These are phyloP conservation scores for Wasmannia auropunctata DNA, from an alignment of 1,140 invertebrate genomes.

Conservation along the genomic window DNA sequence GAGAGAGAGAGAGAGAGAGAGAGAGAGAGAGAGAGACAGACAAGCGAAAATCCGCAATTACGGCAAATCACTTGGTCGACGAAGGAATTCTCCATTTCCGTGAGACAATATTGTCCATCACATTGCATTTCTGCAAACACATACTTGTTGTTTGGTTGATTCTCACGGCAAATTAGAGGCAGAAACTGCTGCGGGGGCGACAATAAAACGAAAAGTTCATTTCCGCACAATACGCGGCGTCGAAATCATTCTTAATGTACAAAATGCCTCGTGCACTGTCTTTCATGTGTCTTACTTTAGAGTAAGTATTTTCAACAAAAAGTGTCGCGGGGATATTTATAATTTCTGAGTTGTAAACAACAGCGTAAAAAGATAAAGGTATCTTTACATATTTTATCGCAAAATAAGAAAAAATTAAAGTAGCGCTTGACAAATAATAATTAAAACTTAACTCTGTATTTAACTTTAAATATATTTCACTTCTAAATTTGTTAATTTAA, in stretches of 20 bases:
- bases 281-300: background rate
- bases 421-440: background rate
- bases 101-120: constrained; percentile 68
- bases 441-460: background rate
- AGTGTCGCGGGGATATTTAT: background rate
- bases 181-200: background rate
- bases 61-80: constrained; percentile 74
- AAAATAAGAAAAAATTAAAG: background rate
- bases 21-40: constrained; percentile 1
- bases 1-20: background rate
- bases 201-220: constrained; percentile 43
- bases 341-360: background rate
- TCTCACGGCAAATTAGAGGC: constrained; percentile 49
- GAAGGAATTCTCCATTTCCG: constrained; percentile 71
- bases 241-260: background rate
- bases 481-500: constrained; percentile 1
- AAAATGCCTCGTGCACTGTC: background rate
- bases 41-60: constrained; percentile 76
- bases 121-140: constrained; percentile 48
- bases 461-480: constrained; percentile 9
- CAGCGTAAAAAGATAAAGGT: background rate
- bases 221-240: background rate
- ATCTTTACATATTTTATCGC: background rate
- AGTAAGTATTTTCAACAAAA: background rate
- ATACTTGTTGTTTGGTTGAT: constrained; percentile 60